Conservation (phyloP, 2,113 vertebrate genomes). For the Irena cyanogastra region DNA sequence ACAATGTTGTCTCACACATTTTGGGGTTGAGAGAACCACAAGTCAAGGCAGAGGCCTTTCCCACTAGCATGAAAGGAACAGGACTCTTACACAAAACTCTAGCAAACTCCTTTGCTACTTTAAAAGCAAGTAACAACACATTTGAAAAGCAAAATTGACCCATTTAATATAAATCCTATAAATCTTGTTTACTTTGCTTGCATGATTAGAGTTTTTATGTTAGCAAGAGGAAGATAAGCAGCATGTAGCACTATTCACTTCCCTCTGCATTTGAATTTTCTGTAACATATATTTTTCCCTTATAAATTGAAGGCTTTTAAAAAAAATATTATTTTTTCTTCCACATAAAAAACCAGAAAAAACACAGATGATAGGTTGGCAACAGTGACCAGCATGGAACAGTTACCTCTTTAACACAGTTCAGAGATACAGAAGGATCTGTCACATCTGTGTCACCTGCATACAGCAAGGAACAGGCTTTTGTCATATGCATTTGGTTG, state of each 20-base stretch:
- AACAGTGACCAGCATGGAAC: background rate
- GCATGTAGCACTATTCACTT: background rate
- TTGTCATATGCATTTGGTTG: background rate
- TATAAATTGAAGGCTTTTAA: background rate
- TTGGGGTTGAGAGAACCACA: background rate
- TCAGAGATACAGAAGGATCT: background rate
- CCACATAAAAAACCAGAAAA: background rate
- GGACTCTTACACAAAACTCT: background rate
- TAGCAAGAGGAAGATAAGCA: background rate
- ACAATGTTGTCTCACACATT: background rate
- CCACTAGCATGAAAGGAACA: background rate
- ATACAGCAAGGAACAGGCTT: background rate
- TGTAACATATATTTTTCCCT: background rate
- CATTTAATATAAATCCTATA: background rate
- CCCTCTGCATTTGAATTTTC: background rate
- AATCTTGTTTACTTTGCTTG: constrained; percentile 1
- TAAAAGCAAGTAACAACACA: background rate
- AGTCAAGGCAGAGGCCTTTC: background rate
- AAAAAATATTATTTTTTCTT: background rate
- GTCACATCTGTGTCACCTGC: background rate
- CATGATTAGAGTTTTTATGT: background rate
- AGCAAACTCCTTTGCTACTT: background rate
- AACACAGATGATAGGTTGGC: background rate
- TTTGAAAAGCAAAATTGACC: background rate
- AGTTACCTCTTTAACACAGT: background rate